phyloP scores from a whole-genome alignment of 2,797 vertebrate species.

The Pterois miles region DNA sequence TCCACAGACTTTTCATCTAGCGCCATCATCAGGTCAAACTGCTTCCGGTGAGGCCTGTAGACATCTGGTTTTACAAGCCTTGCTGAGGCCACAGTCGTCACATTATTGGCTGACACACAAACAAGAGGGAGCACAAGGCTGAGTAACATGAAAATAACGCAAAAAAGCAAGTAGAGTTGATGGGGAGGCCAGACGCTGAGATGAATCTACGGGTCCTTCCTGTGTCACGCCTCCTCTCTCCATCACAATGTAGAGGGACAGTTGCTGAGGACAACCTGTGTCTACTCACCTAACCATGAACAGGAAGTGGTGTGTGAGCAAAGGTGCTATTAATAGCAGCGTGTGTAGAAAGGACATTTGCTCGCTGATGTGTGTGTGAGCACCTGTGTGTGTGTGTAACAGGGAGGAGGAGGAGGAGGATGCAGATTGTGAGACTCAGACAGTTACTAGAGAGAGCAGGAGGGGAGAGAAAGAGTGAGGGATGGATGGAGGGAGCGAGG shows the following conservation, averaged over 20 bases:
- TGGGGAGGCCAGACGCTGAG: conserved; percentile 6
- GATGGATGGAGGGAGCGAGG: conserved; percentile 73
- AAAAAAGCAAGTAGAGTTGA: conserved; percentile 1
- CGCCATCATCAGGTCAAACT: not conserved
- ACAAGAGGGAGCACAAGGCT: not conserved
- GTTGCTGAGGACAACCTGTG: conserved; percentile 85
- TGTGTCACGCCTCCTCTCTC: conserved; percentile 32
- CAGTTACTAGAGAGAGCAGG: conserved; percentile 76
- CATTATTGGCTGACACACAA: not conserved
- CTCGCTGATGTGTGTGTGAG: conserved; percentile 31
- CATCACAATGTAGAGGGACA: conserved; percentile 75
- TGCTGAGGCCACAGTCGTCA: not conserved
- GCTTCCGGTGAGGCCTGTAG: not conserved
- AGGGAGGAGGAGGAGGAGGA: conserved; percentile 67
- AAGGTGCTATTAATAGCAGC: conserved; percentile 80
- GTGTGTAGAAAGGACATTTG: conserved; percentile 76
- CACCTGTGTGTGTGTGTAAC: conserved; percentile 40
- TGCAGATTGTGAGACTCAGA: conserved; percentile 77
- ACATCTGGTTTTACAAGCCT: conserved; percentile 1
- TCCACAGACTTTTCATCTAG: not conserved
- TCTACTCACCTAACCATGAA: conserved; percentile 79
- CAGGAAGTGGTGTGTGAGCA: conserved; percentile 79
- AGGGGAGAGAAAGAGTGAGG: conserved; percentile 51
- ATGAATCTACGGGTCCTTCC: conserved; percentile 14
- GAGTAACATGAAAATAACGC: not conserved